These are phyloP conservation scores for Andrena trimmerana DNA, from an alignment of 2,888 invertebrate genomes.

Conservation along the genomic window DNA sequence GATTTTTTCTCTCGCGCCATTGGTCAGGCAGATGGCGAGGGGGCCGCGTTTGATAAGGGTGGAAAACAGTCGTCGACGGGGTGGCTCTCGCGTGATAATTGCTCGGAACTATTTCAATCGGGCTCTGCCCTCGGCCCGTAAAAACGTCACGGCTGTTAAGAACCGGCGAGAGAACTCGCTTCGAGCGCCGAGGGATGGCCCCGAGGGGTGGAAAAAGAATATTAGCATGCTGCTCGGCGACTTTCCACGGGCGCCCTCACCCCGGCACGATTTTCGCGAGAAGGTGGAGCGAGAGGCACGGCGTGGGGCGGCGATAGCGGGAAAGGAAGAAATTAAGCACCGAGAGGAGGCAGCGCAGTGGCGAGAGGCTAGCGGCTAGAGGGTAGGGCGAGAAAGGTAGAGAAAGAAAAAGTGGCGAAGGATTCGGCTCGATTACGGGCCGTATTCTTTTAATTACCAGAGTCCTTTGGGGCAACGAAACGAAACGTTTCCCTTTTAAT, in stretches of 20 bases:
- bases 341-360: background rate
- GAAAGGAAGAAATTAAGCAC: constrained; percentile 49
- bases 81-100: constrained; percentile 77
- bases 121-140: constrained; percentile 58
- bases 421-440: constrained; percentile 79
- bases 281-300: constrained; percentile 6
- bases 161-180: background rate
- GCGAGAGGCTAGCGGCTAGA: background rate
- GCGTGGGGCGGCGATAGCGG: constrained; percentile 13
- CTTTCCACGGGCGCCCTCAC: constrained; percentile 36
- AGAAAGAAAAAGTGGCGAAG: constrained; percentile 58
- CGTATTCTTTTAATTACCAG: constrained; percentile 84
- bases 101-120: constrained; percentile 83
- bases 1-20: constrained; percentile 74
- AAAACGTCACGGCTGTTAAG: constrained; percentile 69
- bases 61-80: constrained; percentile 60
- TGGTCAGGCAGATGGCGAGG: constrained; percentile 59
- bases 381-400: constrained; percentile 40
- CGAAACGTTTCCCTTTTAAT: constrained; percentile 84
- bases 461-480: constrained; percentile 78
- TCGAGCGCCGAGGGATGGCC: background rate
- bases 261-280: constrained; percentile 32
- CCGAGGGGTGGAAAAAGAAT: constrained; percentile 68
- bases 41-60: constrained; percentile 69
- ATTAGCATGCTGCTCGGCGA: constrained; percentile 78